A percentile compares a stretch with the other conserved stretches of the same genome.
These are phyloP conservation scores for Ophion ellenae DNA, from an alignment of 2,888 invertebrate genomes.

Conservation along the genomic window DNA sequence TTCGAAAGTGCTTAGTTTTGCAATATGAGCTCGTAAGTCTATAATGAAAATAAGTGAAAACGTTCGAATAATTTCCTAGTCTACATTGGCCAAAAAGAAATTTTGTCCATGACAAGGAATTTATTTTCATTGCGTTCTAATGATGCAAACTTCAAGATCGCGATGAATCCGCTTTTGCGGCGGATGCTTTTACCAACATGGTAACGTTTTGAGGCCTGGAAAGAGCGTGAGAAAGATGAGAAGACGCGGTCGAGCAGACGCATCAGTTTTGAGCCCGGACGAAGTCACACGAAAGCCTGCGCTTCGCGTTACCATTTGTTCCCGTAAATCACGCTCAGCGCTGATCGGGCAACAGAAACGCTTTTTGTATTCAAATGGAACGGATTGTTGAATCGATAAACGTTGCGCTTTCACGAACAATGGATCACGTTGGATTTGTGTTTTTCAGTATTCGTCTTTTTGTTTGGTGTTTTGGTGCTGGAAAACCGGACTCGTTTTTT, in stretches of 20 bases:
- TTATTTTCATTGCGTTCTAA: no score
- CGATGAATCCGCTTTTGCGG: no score
- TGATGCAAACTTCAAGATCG: no score
- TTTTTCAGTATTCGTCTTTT: neutral
- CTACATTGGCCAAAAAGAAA: no score
- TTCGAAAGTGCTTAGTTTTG: no score
- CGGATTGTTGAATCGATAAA: neutral
- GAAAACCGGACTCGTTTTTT: neutral
- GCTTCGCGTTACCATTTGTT: constrained; percentile 11
- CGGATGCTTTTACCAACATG: no score
- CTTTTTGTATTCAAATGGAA: constrained; percentile 6
- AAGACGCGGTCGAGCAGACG: constrained; percentile 22
- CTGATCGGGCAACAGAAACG: constrained; percentile 3
- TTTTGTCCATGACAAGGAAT: no score
- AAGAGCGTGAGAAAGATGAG: constrained; percentile 1
- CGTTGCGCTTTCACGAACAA: constrained; percentile 8
- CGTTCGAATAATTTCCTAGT: no score
- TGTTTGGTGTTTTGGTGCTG: neutral
- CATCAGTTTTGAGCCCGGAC: constrained; percentile 17
- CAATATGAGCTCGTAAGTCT: no score
- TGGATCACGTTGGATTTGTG: neutral
- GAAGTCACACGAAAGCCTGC: constrained; percentile 37
- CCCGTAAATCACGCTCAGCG: constrained; percentile 17
- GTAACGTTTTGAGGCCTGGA: constrained; percentile 12
- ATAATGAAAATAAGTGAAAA: no score